phyloP scores from a whole-genome alignment of 2,113 vertebrate genomes.

The Hippocampus zosterae region DNA sequence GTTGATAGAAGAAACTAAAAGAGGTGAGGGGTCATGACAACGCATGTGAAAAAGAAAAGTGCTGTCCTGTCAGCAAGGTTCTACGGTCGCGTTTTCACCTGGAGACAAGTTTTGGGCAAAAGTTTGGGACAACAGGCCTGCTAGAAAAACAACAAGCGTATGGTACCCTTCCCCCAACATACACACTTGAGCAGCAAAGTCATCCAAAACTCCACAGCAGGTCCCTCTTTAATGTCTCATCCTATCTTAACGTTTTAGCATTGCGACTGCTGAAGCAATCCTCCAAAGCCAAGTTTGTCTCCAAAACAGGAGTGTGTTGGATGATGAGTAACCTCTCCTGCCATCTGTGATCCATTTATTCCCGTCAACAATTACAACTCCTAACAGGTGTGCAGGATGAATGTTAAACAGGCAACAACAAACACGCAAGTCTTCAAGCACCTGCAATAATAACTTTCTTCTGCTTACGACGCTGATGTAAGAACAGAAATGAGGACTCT shows the following conservation, averaged over 20 bases:
- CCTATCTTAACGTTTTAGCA: neutral
- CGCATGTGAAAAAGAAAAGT: conserved; percentile 23
- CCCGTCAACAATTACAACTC: conserved; percentile 35
- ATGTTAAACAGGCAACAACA: conserved; percentile 72
- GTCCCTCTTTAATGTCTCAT: neutral
- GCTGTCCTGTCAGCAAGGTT: conserved; percentile 48
- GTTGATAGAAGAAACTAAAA: neutral
- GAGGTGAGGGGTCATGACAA: neutral
- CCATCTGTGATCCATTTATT: conserved; percentile 30
- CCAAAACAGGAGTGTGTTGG: conserved; percentile 22
- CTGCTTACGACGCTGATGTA: neutral
- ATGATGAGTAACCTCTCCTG: conserved; percentile 25
- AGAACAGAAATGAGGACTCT: no score
- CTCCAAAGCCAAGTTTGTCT: conserved; percentile 39
- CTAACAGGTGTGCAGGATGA: conserved; percentile 76
- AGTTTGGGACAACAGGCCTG: conserved; percentile 43
- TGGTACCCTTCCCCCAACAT: conserved; percentile 15
- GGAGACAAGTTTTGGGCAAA: conserved; percentile 24
- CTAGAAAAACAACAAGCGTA: conserved; percentile 21
- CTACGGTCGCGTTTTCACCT: conserved; percentile 64
- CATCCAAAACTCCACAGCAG: conserved; percentile 7
- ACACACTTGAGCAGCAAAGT: neutral
- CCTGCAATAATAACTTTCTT: conserved; percentile 53
- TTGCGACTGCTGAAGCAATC: neutral
- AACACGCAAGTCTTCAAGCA: conserved; percentile 40